Evolutionary conservation across 2,797 vertebrate species (phyloP).

Genomic region (Macropodus opercularis): DNA sequence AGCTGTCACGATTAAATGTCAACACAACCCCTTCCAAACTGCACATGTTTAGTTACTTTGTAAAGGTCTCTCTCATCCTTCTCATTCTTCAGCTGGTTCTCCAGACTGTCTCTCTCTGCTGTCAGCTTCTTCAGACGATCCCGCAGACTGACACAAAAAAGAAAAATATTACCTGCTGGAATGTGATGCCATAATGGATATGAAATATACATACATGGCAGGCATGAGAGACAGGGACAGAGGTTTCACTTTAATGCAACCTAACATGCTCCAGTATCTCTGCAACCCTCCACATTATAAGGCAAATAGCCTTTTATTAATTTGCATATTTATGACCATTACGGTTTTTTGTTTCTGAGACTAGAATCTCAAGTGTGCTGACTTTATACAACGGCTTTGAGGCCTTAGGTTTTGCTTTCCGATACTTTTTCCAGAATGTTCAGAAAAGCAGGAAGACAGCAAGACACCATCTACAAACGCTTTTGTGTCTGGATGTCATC

Average conservation of each 20-base stretch:
- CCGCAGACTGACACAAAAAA: constrained; percentile 80
- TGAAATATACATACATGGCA: too few species aligned
- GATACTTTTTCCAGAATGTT: not conserved
- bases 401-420: not conserved
- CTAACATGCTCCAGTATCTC: too few species aligned
- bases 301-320: not conserved
- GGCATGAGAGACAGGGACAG: too few species aligned
- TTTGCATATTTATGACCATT: not conserved
- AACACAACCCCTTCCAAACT: too few species aligned
- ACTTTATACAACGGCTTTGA: not conserved
- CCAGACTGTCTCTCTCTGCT: constrained; percentile 88
- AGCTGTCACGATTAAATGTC: not conserved
- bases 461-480: too few species aligned
- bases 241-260: too few species aligned
- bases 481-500: constrained; percentile 22
- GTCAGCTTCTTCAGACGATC: constrained; percentile 91
- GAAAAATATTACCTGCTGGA: not conserved
- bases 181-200: too few species aligned
- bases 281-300: too few species aligned
- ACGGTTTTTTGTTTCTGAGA: not conserved
- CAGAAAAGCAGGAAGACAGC: too few species aligned
- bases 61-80: constrained; percentile 95
- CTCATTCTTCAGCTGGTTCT: constrained; percentile 93
- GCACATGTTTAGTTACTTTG: too few species aligned
- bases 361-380: not conserved